phyloP scores from a whole-genome alignment of 2,113 vertebrate species.

The Cinclus mexicanus region DNA sequence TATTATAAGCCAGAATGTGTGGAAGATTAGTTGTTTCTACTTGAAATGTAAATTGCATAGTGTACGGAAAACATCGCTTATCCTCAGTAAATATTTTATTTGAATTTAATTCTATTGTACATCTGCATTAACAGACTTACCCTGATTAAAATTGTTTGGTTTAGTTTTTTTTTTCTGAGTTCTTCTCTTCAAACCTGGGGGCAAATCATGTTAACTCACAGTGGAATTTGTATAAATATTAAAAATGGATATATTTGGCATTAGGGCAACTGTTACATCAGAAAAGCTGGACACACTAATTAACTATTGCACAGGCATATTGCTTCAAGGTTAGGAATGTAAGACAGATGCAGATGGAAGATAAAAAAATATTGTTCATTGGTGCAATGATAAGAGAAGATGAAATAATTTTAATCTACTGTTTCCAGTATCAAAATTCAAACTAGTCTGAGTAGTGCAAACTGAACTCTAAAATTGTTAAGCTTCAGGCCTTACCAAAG shows the following conservation, averaged over 20 bases:
- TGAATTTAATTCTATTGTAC: constrained; percentile 65
- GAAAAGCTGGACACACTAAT: neutral
- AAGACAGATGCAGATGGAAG: rapidly evolving
- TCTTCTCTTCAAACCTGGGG: neutral
- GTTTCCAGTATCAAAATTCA: neutral
- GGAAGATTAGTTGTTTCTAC: constrained; percentile 64
- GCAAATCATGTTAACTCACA: neutral
- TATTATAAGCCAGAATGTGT: constrained; percentile 57
- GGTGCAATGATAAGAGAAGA: neutral
- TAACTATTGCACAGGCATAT: neutral
- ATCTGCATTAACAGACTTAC: constrained; percentile 48
- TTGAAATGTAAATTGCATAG: constrained; percentile 61
- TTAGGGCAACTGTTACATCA: neutral
- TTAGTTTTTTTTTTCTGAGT: neutral
- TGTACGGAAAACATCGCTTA: constrained; percentile 47
- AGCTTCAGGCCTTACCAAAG: neutral
- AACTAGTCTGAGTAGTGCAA: neutral
- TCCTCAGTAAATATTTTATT: constrained; percentile 67
- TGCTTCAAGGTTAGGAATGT: neutral
- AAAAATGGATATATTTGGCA: neutral
- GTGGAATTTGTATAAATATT: neutral
- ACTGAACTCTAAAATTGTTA: rapidly evolving
- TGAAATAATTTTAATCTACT: neutral
- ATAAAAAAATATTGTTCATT: neutral
- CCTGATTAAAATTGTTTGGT: constrained; percentile 33